Conservation (phyloP, 2,113 vertebrate species). For the Phylloscopus trochiloides region DNA sequence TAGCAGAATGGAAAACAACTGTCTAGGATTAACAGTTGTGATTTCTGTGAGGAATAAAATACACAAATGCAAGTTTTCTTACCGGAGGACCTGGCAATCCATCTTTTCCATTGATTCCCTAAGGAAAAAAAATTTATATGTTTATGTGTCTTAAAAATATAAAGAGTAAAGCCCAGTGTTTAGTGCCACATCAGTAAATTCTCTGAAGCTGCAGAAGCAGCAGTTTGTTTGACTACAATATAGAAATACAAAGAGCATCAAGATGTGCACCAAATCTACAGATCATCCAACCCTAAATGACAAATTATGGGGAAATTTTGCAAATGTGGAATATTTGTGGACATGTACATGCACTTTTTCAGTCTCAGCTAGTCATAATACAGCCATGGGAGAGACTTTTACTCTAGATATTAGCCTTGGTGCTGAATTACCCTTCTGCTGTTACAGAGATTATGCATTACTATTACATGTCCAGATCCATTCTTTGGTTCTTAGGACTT, state of each 20-base stretch:
- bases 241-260: neutral
- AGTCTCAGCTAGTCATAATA: neutral
- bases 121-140: neutral
- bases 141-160: neutral
- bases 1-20: neutral
- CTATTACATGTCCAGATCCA: neutral
- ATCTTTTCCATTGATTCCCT: constrained; percentile 81
- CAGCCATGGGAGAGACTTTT: neutral
- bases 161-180: neutral
- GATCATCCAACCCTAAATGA: neutral
- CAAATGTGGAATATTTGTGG: neutral
- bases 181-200: neutral
- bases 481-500: neutral
- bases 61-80: constrained; percentile 33
- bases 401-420: neutral
- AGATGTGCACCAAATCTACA: neutral
- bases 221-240: neutral
- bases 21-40: neutral
- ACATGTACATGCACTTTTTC: neutral
- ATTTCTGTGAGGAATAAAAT: neutral
- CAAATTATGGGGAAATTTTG: neutral
- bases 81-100: constrained; percentile 81
- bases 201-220: neutral
- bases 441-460: neutral
- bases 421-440: neutral